Evolutionary conservation across 2,888 invertebrate species (phyloP), one percentile per base, ranked within the genome.

Genomic region (Sphaeridia pumilis): DNA sequence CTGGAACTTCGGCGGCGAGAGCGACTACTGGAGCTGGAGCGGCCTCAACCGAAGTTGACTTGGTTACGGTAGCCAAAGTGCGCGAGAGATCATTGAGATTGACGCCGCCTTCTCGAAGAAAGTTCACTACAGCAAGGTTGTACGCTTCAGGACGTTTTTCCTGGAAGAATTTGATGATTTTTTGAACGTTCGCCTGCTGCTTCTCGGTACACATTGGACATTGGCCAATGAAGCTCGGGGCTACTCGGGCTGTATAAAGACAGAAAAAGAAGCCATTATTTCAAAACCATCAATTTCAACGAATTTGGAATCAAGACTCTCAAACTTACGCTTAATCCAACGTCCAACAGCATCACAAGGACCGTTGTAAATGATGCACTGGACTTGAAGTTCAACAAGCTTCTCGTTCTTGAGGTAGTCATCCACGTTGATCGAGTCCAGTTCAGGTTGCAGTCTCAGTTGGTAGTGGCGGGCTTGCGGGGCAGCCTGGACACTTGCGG

Each of bases 311-410:
- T n/a, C n/a, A n/a, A n/a, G n/a, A n/a, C n/a, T n/a, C n/a, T n/a
- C n/a, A n/a, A 49, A 44, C 43, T 44, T 3, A 35, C 35, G 45
- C 7, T 34, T 50, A 22, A 50, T 28, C 47, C 47, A 47, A 2
- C 44, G 44, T 20, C 50, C 44, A 24, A 50, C 50, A 2, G 34
- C 36, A 27, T 50, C 50, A 50, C 50, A 50, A 21, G 50, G 50
- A 35, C 50, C 50, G 45, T 44, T 24, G 50, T 50, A 43, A 4
- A 50, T 22, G 14, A 50, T 26, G 24, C 50, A 50, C 21, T 50
- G 43, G 28, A 50, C 17, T 24, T 50, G 50, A 17, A 50, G 35
- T 35, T 50, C 31, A 27, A 50, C 34, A 2, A 50, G 45, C n/a
- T 43, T 43, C 4, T 44, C 45, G 28, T 45, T 50, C 26, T 44